Evolutionary conservation across 1,140 invertebrate species (phyloP), one percentile per base, ranked within the genome.

Genomic region (Lepidurus apus): DNA sequence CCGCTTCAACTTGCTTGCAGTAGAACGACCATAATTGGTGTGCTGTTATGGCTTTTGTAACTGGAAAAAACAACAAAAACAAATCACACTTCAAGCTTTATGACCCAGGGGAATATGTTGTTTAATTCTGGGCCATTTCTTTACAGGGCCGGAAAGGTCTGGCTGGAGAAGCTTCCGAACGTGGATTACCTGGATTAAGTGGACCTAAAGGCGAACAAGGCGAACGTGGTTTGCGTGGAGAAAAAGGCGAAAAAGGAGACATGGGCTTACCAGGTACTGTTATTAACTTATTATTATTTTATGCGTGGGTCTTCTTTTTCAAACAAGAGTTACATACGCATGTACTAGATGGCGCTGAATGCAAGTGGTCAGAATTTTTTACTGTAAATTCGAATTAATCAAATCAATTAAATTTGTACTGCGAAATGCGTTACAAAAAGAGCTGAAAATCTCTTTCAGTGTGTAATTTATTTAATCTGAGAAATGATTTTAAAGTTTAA

Each of bases 141-240:
- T 43, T 78, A 10, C 13, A 42, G 26, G 43, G 74, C 74, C 10
- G 10, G 74, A 79, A 79, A 81, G 87, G 87, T 80, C 81, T 86
- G 75, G 84, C 84, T 81, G 86, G 85, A 81, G 84, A 84, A 81
- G 84, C 84, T 80, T 83, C 86, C 79, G 82, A 84, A 80, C 85
- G 86, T 80, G 87, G 87, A 79, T 82, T 84, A 77, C 85, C 85
- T 74, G 87, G 87, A 75, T 83, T 84, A 77, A 84, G 85, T 79
- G 87, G 87, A 79, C 83, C 83, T 26, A 87, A 87, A 82, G 87
- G 87, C 77, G 87, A 87, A 80, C 83, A 82, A 78, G 87, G 87
- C 42, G 86, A 87, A 80, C 80, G 82, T 78, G 87, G 86, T 11
- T 80, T 77, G 26, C 80, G 82, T 80, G 86, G 86, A 81, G 86